Percentiles rank a stretch among this genome's conserved stretches.
phyloP scores from a whole-genome alignment of 1,140 invertebrate genomes.

The Drosophila ogumai region DNA sequence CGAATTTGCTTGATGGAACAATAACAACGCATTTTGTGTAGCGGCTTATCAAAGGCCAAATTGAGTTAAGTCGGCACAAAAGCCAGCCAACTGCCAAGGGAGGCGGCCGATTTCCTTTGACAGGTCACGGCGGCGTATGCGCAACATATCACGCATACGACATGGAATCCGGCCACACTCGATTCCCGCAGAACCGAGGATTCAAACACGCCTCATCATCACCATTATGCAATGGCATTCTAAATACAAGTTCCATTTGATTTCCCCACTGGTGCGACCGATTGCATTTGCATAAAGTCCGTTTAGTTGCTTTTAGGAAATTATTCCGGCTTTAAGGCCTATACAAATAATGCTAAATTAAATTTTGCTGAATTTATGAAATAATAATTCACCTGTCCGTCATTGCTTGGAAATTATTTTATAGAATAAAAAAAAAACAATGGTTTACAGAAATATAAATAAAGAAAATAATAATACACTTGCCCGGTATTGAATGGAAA shows the following conservation, averaged over 20 bases:
- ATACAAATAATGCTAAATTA: neutral
- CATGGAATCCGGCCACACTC: conserved; percentile 15
- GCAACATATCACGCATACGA: conserved; percentile 61
- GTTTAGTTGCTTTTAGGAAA: conserved; percentile 26
- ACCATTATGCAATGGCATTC: conserved; percentile 10
- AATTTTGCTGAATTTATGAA: neutral
- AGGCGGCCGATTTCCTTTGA: conserved; percentile 15
- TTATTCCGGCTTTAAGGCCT: conserved; percentile 1
- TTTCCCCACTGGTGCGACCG: neutral
- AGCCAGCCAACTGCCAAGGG: conserved; percentile 26
- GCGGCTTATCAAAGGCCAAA: conserved; percentile 65
- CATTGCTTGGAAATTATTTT: neutral
- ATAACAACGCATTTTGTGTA: conserved; percentile 43
- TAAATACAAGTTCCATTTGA: conserved; percentile 12
- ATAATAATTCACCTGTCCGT: neutral
- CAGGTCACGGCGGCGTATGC: conserved; percentile 54
- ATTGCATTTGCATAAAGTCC: conserved; percentile 41
- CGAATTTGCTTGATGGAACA: conserved; percentile 60
- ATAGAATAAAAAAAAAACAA: neutral
- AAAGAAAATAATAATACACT: neutral
- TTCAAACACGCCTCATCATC: conserved; percentile 29
- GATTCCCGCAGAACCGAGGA: conserved; percentile 3
- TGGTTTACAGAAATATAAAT: neutral
- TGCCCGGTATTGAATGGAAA: neutral
- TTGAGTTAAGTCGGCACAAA: conserved; percentile 64